phyloP scores from a whole-genome alignment of 1,140 invertebrate species.

The Diploscapter pachys region DNA sequence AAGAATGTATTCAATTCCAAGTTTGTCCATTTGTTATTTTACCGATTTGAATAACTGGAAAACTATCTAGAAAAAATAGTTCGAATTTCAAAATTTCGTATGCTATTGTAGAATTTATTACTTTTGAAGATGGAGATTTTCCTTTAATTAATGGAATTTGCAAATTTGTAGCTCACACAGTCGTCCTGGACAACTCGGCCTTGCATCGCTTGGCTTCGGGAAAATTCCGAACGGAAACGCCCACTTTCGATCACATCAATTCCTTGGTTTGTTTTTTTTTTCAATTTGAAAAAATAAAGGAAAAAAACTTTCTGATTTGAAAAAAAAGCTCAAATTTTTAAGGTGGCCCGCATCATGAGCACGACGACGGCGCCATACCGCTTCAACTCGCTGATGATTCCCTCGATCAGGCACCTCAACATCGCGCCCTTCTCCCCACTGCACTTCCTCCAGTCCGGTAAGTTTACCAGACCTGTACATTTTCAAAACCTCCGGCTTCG shows the following conservation, averaged over 20 bases:
- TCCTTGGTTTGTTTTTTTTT: conserved; percentile 70
- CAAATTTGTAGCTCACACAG: conserved; percentile 76
- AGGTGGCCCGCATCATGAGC: conserved; percentile 90
- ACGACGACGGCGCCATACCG: conserved; percentile 85
- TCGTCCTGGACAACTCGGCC: conserved; percentile 91
- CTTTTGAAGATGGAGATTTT: not conserved
- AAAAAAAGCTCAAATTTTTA: not conserved
- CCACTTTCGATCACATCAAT: conserved; percentile 94
- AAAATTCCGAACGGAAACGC: conserved; percentile 86
- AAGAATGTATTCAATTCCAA: too few relatives aligned
- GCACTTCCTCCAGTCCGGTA: conserved; percentile 97
- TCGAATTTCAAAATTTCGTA: too few relatives aligned
- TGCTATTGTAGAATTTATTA: too few relatives aligned
- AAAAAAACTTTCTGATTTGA: too few relatives aligned
- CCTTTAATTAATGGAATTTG: too few relatives aligned
- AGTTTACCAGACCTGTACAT: conserved; percentile 56
- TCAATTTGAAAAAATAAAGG: too few relatives aligned
- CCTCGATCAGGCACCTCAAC: conserved; percentile 90
- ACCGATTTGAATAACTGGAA: too few relatives aligned
- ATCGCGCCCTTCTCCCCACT: conserved; percentile 93
- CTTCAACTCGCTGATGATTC: conserved; percentile 98
- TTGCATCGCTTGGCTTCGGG: conserved; percentile 93
- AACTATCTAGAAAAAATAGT: too few relatives aligned
- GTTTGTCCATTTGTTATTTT: too few relatives aligned
- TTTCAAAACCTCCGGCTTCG: too few relatives aligned